Base-by-base conservation (phyloP, 2,888 invertebrate species). In the Netelia fuscicornis region DNA sequence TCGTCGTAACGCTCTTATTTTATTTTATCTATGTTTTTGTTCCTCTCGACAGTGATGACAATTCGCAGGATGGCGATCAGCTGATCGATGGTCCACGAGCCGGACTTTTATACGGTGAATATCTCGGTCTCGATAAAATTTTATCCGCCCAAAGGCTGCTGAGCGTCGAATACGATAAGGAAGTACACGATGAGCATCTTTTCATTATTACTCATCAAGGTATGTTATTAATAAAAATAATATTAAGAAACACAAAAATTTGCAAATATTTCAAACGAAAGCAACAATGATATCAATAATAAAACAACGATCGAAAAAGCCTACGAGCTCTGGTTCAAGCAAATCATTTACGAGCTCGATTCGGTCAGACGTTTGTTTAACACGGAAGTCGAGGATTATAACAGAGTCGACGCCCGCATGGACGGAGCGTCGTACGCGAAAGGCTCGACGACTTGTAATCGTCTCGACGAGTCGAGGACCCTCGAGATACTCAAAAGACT, bases 271-370 rank as follows among this genome's bases (percentile, higher is more conserved):
- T 2, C n/a, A 65, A n/a, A 8, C 20, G 48, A 60, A 68, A 44
- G 56, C 25, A 81, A 72, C 48, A 13, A 78, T 83, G 56, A 68
- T 70, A 30, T 30, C 30, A 30, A 30, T 30, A 30, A 30, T 71
- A 52, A 76, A 71, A 42, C 1, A 48, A 68, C 20, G 17, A 48
- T 81, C 20, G 54, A 17, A 20, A 17, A 94, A 98, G 98, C 99
- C 0, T 99, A 99, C 94, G 99, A 99, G 94, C 95, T 99, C 3
- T 99, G 99, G 99, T 99, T 99, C 95, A 99, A 99, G 94, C 99
- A 99, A 95, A 98, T 99, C 71, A 97, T 99, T 86, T 99, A 96
- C 94, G 99, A 99, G 91, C 95, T 99, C 91, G 99, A 99, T 93
- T 99, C 98, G 0, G 97, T 99, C 42, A 95, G 98, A 60, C 94